Evolutionary conservation across 2,113 vertebrate genomes (phyloP), one percentile per base, ranked within the genome.

Genomic region (Scatophagus argus): DNA sequence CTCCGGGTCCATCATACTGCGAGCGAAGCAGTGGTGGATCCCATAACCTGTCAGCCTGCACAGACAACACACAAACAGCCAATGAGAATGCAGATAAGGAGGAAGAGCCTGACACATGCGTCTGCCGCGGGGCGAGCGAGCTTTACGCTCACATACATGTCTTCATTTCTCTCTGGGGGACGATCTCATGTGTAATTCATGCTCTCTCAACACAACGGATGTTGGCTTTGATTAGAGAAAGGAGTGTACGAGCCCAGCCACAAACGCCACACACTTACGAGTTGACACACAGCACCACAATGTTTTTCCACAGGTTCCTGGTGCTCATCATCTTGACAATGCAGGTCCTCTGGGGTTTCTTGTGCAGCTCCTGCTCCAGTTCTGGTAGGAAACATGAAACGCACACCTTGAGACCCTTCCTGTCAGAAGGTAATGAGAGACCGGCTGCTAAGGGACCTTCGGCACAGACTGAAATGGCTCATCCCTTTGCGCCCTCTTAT

Each of bases 241-340:
- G 31, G 69, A 73, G 32, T 29, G 34, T 55, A 27, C 55, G 65
- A 73, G 75, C 23, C 36, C 0, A 44, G 51, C 41, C 11, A 75
- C 44, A 56, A 74, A 49, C 27, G 9, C 47, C 12, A 31, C 77
- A 79, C 71, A 99, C 98, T 98, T 95, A 99, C 98, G 98, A 99
- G 93, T 99, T 99, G 79, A 99, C 96, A 87, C 98, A 99, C 65
- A 99, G 90, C 29, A 99, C 98, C 46, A 99, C 96, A 0, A 99
- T 99, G 95, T 99, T 99, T 86, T 99, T 99, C 98, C 98, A 99
- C 89, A 99, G 94, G 93, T 99, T 99, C 77, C 98, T 95, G 25
- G 98, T 98, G 71, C 96, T 96, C 89, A 97, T 96, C 92, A 99
- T 96, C 92, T 97, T 97, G 59, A 98, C 94, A 25, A 99, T 96